phyloP scores from a whole-genome alignment of 1,140 invertebrate genomes.

The Calosoma granatense region DNA sequence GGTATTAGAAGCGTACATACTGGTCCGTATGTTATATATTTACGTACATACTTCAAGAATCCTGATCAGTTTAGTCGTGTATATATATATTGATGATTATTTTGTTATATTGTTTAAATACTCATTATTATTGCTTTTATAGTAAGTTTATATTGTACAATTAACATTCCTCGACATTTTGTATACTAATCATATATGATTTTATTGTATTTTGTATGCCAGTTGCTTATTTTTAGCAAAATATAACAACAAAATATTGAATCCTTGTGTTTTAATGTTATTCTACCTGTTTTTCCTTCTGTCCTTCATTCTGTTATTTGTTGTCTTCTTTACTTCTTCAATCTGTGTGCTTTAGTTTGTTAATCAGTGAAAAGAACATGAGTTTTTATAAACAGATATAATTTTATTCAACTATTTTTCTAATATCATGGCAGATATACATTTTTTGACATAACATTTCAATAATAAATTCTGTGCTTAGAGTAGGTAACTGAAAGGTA shows the following conservation, averaged over 20 bases:
- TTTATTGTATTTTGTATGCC: slow-evolving; percentile 5
- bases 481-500: background rate
- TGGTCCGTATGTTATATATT: too few relatives aligned
- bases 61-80: too few relatives aligned
- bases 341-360: background rate
- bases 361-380: background rate
- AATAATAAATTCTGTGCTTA: slow-evolving; percentile 4
- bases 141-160: background rate
- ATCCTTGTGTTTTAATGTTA: background rate
- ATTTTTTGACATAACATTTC: slow-evolving; percentile 7
- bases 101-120: too few relatives aligned
- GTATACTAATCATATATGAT: background rate
- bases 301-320: too few relatives aligned
- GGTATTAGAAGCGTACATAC: too few relatives aligned
- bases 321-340: too few relatives aligned
- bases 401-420: slow-evolving; percentile 3
- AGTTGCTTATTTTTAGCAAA: slow-evolving; percentile 9
- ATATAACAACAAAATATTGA: background rate
- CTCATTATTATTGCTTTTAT: background rate
- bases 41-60: too few relatives aligned
- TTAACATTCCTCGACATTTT: slow-evolving; percentile 4
- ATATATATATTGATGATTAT: too few relatives aligned
- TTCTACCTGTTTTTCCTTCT: background rate
- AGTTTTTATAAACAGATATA: slow-evolving; percentile 2
- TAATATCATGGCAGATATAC: slow-evolving; percentile 9